Base-by-base conservation (phyloP, 1,140 invertebrate species). In the Drosophila sp. region DNA sequence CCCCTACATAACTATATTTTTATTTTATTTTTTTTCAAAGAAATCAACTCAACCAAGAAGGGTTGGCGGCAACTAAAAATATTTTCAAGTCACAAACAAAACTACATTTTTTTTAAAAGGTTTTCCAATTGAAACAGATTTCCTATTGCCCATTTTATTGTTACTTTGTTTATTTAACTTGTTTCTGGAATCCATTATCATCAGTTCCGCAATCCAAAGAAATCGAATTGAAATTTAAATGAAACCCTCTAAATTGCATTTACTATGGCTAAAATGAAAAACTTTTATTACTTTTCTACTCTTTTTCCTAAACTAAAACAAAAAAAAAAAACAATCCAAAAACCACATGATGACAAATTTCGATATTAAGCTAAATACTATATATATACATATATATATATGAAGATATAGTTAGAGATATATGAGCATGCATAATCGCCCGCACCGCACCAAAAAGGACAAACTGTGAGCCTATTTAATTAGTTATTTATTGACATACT, bases 221-320 rank as follows among this genome's bases (percentile, higher is more conserved):
- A 50, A 50, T 27, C 23, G 7, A 50, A 50, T 50, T 50, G 23
- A 25, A 50, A 27, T 50, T 50, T 50, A 0, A 27, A 69, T 32
- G 27, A 33, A 72, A 79, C 41, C 70, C 57, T 70, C 63, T 76
- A 67, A 70, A 66, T 76, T 70, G 82, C 82, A 86, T 86, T 86
- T 86, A 83, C 57, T 64, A 76, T 41, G 57, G 17, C 63, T 75
- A 30, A 63, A 64, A 62, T 58, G 55, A 55, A 58, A 38, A 72
- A 66, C 60, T 60, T 85, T 85, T 86, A 76, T 65, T 81, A 79
- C 82, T 86, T 86, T 86, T 85, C 78, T 86, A 82, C 78, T 65
- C 69, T 57, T 66, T 61, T 35, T 40, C 61, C 56, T 44, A 10
- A 1, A 10, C 10, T 1, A 10, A 38, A 38, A 17, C 7, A 41